Base-by-base conservation (phyloP, 2,888 invertebrate species). In the Platycnemis pennipes region DNA sequence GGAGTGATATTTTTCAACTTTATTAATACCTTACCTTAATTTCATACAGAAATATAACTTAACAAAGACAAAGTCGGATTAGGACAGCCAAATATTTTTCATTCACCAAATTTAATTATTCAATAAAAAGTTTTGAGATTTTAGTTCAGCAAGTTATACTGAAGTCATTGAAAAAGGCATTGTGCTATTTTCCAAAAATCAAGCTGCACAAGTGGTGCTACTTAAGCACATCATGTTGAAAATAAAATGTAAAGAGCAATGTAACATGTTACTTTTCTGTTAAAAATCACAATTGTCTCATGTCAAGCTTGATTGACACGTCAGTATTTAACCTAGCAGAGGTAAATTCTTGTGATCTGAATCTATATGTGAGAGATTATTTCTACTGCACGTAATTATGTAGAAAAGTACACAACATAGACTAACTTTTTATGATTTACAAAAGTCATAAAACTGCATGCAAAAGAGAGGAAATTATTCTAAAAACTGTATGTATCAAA, bases 1-100 rank as follows among this genome's bases (percentile, higher is more conserved):
- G 91, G 91, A 91, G 91, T 91, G 91, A 91, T 63, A 91, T 91
- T 91, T 91, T 91, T 91, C 63, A 91, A 91, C 49, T 91, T 91
- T 91, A 91, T 91, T 91, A 91, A 91, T 91, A 91, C 91, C 69
- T 91, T 91, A 91, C 91, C 91, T 91, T 37, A 56, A 63, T 69
- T 53, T 91, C 69, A 91, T 56, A 63, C 13, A 91, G 91, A 53
- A 63, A 91, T 91, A 56, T 91, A 63, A 91, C 91, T 37, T 91
- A 69, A 91, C 44, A 45, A 69, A 89, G 45, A 91, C 63, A 91
- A 63, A 56, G 56, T 63, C 63, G 44, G 63, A 91, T 91, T 44
- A 91, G n/a, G 91, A 91, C 91, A 91, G 31, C 63, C 88, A 89
- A n/a, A 37, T 37, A 45, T 89, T 44, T 63, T 37, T 37, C 77